Percentiles rank a stretch among this genome's conserved stretches.
Evolutionary conservation across 2,888 invertebrate species (phyloP).

Genomic region (Acleris emargana): DNA sequence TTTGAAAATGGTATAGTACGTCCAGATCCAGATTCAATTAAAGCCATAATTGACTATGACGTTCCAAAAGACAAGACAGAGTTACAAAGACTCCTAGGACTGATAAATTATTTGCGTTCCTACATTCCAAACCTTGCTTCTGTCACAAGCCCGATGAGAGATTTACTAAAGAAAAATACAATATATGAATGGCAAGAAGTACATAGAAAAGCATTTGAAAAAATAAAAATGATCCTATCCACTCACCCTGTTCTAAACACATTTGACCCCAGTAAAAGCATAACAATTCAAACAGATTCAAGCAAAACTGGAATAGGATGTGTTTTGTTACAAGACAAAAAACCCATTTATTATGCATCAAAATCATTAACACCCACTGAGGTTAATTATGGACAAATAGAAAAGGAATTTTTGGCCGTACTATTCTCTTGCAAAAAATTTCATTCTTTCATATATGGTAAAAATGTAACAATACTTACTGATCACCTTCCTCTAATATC

Average conservation of each 20-base stretch:
- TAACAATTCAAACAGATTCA: neutral
- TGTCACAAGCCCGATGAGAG: too few relatives aligned
- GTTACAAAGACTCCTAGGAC: too few relatives aligned
- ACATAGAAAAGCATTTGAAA: too few relatives aligned
- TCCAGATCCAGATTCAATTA: too few relatives aligned
- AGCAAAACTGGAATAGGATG: neutral
- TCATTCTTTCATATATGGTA: slow-evolving; percentile 2
- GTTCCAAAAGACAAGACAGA: too few relatives aligned
- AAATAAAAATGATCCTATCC: too few relatives aligned
- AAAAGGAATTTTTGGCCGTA: neutral
- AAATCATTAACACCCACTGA: neutral
- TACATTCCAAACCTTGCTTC: too few relatives aligned
- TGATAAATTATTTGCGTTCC: too few relatives aligned
- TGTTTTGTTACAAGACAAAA: neutral
- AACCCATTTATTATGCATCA: slow-evolving; percentile 3
- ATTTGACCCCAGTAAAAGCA: neutral
- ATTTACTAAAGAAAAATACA: too few relatives aligned
- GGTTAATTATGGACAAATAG: neutral
- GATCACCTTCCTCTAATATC: neutral
- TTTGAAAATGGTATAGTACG: too few relatives aligned
- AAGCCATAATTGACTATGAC: too few relatives aligned
- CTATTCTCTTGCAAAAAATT: neutral
- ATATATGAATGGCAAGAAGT: too few relatives aligned
- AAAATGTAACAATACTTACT: slow-evolving; percentile 1
- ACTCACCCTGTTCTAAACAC: neutral